Percentiles rank a stretch among this genome's conserved stretches.
Conservation (phyloP, 2,888 invertebrate genomes). For the Amblyteles armatorius region DNA sequence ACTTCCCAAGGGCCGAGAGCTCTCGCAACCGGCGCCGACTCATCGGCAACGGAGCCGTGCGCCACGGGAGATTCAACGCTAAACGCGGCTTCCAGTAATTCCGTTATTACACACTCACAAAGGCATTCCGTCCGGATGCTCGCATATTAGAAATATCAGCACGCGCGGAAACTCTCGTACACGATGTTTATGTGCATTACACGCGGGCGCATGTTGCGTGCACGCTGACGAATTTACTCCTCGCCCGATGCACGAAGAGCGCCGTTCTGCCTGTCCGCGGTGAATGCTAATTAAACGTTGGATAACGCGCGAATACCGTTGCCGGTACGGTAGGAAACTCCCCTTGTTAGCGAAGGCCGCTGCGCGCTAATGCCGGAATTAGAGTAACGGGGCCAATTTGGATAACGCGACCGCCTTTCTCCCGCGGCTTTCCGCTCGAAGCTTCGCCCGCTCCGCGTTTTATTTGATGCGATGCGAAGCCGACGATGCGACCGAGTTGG, state of each 20-base stretch:
- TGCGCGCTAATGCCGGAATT: constrained; percentile 68
- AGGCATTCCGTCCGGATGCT: constrained; percentile 22
- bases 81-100: background rate
- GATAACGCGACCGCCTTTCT: constrained; percentile 55
- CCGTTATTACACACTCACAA: constrained; percentile 32
- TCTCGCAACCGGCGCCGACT: background rate
- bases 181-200: background rate
- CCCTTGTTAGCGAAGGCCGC: constrained; percentile 36
- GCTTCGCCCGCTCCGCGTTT: background rate
- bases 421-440: constrained; percentile 7
- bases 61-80: constrained; percentile 20
- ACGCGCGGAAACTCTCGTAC: constrained; percentile 20
- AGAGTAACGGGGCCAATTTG: constrained; percentile 74
- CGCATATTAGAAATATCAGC: constrained; percentile 17
- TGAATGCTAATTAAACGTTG: constrained; percentile 62
- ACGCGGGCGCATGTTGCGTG: background rate
- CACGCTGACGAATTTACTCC: background rate
- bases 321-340: constrained; percentile 19
- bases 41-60: constrained; percentile 4
- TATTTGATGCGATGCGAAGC: background rate
- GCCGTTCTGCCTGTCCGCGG: constrained; percentile 47
- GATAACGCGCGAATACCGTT: constrained; percentile 23
- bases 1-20: background rate
- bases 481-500: too few species aligned
- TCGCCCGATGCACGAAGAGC: background rate